phyloP scores from a whole-genome alignment of 1,140 invertebrate genomes.

The Pachyrhynchus sulphureomaculatus region DNA sequence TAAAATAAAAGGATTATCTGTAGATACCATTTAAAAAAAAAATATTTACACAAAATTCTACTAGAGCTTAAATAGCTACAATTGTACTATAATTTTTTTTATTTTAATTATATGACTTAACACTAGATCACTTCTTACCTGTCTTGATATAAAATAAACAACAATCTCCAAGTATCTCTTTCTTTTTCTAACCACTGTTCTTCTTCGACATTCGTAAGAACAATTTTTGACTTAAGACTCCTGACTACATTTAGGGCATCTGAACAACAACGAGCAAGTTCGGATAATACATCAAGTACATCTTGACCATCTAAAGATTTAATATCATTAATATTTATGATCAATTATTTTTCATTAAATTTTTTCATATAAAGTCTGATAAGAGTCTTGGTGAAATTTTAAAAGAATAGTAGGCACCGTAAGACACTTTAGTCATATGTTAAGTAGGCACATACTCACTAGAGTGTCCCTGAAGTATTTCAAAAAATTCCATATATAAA shows the following conservation, averaged over 20 bases:
- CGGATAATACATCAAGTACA: slow-evolving; percentile 59
- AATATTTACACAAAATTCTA: too few relatives aligned
- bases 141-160: slow-evolving; percentile 79
- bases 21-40: too few relatives aligned
- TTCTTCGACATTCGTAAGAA: slow-evolving; percentile 53
- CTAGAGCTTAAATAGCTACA: too few relatives aligned
- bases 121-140: slow-evolving; percentile 53
- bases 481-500: slow-evolving; percentile 61
- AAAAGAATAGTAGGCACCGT: too few relatives aligned
- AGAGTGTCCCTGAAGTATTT: slow-evolving; percentile 57
- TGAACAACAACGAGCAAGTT: slow-evolving; percentile 59
- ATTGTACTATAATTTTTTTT: too few relatives aligned
- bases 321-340: not conserved
- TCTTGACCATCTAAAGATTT: slow-evolving; percentile 51
- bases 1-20: too few relatives aligned
- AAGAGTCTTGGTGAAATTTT: too few relatives aligned
- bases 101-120: too few relatives aligned
- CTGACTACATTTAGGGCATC: slow-evolving; percentile 56
- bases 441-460: too few relatives aligned
- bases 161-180: slow-evolving; percentile 82
- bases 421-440: too few relatives aligned
- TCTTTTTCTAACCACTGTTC: slow-evolving; percentile 72
- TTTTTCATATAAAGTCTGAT: too few relatives aligned
- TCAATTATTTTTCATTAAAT: too few relatives aligned
- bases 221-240: slow-evolving; percentile 51